phyloP scores from a whole-genome alignment of 2,113 vertebrate genomes.

The Leucoraja erinaceus region DNA sequence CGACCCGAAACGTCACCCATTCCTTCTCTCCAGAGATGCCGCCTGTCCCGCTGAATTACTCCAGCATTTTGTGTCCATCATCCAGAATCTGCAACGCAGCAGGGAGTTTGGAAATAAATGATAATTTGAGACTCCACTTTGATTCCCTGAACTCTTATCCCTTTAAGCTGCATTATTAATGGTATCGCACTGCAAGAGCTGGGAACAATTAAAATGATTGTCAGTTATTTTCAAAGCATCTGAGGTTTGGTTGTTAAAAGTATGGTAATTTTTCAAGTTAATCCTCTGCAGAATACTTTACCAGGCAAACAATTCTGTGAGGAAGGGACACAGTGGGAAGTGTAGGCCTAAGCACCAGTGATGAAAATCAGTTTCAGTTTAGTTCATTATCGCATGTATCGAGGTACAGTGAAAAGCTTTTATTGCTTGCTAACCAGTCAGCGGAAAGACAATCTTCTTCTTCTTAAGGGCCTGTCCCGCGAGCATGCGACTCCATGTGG shows the following conservation, averaged over 20 bases:
- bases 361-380: too few species aligned
- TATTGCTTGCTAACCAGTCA: too few species aligned
- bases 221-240: neutral
- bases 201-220: neutral
- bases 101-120: conserved; percentile 16
- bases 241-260: neutral
- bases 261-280: neutral
- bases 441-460: too few species aligned
- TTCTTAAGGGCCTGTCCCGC: too few species aligned
- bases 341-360: too few species aligned
- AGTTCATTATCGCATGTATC: too few species aligned
- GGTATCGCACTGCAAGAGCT: neutral
- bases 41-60: too few species aligned
- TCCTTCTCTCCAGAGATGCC: too few species aligned
- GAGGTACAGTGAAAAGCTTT: too few species aligned
- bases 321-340: neutral
- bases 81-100: neutral
- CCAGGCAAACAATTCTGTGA: neutral
- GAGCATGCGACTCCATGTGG: too few species aligned
- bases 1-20: too few species aligned
- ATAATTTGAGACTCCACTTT: neutral
- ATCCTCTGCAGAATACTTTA: neutral
- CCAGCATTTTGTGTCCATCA: too few species aligned
- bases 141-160: neutral
- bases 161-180: neutral